Base-by-base conservation (phyloP, 2,113 vertebrate species). In the Lycocorax pyrrhopterus region DNA sequence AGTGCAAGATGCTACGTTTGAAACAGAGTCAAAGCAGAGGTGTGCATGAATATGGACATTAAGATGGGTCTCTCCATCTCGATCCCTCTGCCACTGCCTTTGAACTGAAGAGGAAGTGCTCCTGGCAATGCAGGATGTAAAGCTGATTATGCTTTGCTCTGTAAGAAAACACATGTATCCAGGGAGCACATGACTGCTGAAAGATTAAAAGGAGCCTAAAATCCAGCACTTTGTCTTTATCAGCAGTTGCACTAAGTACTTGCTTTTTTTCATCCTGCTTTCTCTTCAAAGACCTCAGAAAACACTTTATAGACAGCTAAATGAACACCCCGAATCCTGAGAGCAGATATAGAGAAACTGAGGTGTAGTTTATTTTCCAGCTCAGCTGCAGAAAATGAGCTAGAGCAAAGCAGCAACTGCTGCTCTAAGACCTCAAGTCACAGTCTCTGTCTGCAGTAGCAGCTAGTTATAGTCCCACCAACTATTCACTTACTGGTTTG, bases 61-160 rank as follows among this genome's bases (percentile, higher is more conserved):
- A 69, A 53, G 90, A 69, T 52, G 68, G 73, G 86, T 69, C 90
- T 79, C 63, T 33, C 63, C 62, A 43, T 64, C 80, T 30, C 10
- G 0, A 46, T 69, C 81, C 92, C 76, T 64, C 90, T 46, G 67
- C 58, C 58, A 7, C 37, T 0, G 59, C 94, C 93, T 97, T 96
- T 96, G 96, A 97, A 96, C 96, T 92, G 88, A 93, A 71, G 93
- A 93, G 96, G 96, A 96, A 96, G 44, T 94, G 94, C 94, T 96
- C 3, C 6, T 92, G 93, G 93, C 94, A 56, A 95, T 93, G 86
- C 88, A 89, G 96, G 93, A 96, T 94, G 66, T 93, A 93, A 96
- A 92, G 88, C 76, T 78, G 90, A 81, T 92, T 86, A 35, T 35
- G 37, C 76, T 88, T 77, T 77, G 74, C 84, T 88, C 74, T 58